Percentiles rank a stretch among this genome's conserved stretches.
Evolutionary conservation across 1,140 invertebrate genomes (phyloP).

Genomic region (Laodelphax striatellus): DNA sequence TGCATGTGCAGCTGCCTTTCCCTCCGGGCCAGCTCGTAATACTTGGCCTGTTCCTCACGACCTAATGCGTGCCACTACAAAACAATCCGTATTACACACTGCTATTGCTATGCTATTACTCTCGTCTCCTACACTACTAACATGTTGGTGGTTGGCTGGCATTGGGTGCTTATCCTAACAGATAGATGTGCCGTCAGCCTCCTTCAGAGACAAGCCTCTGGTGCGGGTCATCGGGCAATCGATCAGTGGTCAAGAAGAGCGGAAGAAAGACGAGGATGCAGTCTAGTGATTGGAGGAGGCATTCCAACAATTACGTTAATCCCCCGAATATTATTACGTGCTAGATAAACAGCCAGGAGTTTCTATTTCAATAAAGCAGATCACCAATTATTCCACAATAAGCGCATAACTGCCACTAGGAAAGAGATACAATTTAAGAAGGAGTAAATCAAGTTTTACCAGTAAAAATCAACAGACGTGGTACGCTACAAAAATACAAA

Average conservation of each 20-base stretch:
- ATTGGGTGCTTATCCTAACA: no score
- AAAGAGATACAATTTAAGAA: no score
- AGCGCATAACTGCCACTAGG: no score
- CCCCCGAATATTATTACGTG: constrained; percentile 31
- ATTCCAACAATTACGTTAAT: neutral
- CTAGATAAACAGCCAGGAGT: constrained; percentile 41
- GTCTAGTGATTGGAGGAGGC: neutral
- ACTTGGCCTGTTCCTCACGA: constrained; percentile 97
- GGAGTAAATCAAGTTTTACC: no score
- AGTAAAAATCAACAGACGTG: no score
- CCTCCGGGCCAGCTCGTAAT: constrained; percentile 97
- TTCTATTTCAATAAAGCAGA: neutral
- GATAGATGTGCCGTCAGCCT: no score
- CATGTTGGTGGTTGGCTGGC: no score
- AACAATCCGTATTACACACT: constrained; percentile 1
- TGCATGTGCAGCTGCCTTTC: constrained; percentile 98
- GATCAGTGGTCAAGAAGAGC: constrained; percentile 4
- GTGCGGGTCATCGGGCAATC: neutral
- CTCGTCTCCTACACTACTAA: no score
- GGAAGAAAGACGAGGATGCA: constrained; percentile 13
- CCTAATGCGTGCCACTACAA: constrained; percentile 94
- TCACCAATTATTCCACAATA: no score
- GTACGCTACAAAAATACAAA: no score
- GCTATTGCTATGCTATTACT: no score
- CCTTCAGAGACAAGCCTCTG: neutral